A percentile compares a stretch with the other conserved stretches of the same genome.
Evolutionary conservation across 2,113 vertebrate genomes (phyloP).

Genomic region (Bostrychus sinensis): DNA sequence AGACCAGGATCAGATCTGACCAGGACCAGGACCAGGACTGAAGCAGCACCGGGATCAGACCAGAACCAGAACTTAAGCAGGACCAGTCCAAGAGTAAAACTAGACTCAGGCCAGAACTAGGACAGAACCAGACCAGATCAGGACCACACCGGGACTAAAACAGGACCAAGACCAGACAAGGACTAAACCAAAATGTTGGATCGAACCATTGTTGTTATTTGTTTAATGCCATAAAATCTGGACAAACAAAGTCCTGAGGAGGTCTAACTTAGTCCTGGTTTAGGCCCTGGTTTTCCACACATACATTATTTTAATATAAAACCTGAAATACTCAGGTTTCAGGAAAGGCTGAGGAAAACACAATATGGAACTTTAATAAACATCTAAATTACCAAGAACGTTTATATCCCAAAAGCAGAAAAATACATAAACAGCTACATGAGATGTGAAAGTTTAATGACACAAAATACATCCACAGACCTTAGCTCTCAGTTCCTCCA

Average conservation of each 20-base stretch:
- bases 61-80: background rate
- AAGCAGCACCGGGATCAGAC: background rate
- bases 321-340: too few species aligned
- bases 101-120: background rate
- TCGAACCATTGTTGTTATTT: too few species aligned
- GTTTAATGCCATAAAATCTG: too few species aligned
- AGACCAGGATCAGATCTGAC: background rate
- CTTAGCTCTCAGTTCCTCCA: too few species aligned
- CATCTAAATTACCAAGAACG: too few species aligned
- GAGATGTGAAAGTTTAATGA: too few species aligned
- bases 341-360: too few species aligned
- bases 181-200: background rate
- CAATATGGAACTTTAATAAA: too few species aligned
- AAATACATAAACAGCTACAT: too few species aligned
- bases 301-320: too few species aligned
- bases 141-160: background rate
- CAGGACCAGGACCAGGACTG: background rate
- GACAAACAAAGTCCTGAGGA: background rate
- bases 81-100: background rate
- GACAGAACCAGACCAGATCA: background rate
- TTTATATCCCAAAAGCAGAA: too few species aligned
- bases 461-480: too few species aligned
- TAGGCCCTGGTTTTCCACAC: background rate
- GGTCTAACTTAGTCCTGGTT: background rate
- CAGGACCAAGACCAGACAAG: background rate